Conservation (phyloP, 2,888 invertebrate species). For the Lithophane semibrunnea region DNA sequence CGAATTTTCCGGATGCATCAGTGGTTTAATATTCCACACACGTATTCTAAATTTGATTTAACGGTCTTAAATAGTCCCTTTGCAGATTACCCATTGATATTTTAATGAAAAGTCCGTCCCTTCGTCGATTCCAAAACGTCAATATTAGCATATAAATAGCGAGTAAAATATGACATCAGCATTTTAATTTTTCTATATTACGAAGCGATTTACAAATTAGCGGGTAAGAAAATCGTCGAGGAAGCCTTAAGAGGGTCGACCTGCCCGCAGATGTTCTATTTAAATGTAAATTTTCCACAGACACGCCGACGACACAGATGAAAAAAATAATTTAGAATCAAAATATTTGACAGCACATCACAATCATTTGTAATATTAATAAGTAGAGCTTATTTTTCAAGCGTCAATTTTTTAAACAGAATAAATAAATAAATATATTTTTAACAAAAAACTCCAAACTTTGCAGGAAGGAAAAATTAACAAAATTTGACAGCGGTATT, state of each 20-base stretch:
- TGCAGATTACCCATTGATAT: slow-evolving; percentile 88
- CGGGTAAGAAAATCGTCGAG: slow-evolving; percentile 88
- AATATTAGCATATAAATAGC: slow-evolving; percentile 89
- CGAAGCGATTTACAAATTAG: slow-evolving; percentile 90
- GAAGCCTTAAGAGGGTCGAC: slow-evolving; percentile 88
- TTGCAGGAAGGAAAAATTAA: slow-evolving; percentile 81
- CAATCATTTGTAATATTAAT: slow-evolving; percentile 67
- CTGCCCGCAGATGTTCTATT: slow-evolving; percentile 89
- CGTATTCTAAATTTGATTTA: slow-evolving; percentile 73
- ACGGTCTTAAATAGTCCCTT: slow-evolving; percentile 75
- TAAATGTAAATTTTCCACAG: slow-evolving; percentile 89
- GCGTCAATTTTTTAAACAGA: slow-evolving; percentile 22
- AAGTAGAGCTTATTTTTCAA: slow-evolving; percentile 50
- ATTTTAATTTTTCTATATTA: slow-evolving; percentile 90
- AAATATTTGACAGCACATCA: slow-evolving; percentile 83
- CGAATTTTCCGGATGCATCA: slow-evolving; percentile 49
- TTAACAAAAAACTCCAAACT: slow-evolving; percentile 61
- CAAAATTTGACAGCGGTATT: slow-evolving; percentile 86
- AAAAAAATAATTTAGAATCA: slow-evolving; percentile 86
- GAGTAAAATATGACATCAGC: slow-evolving; percentile 90
- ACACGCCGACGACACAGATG: slow-evolving; percentile 85
- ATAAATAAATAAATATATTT: slow-evolving; percentile 36
- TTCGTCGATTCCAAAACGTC: slow-evolving; percentile 78
- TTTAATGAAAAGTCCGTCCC: slow-evolving; percentile 84
- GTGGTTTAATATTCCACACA: slow-evolving; percentile 74